Evolutionary conservation across 2,888 invertebrate species (phyloP), one percentile per base, ranked within the genome.

Genomic region (Campoplex capitator): DNA sequence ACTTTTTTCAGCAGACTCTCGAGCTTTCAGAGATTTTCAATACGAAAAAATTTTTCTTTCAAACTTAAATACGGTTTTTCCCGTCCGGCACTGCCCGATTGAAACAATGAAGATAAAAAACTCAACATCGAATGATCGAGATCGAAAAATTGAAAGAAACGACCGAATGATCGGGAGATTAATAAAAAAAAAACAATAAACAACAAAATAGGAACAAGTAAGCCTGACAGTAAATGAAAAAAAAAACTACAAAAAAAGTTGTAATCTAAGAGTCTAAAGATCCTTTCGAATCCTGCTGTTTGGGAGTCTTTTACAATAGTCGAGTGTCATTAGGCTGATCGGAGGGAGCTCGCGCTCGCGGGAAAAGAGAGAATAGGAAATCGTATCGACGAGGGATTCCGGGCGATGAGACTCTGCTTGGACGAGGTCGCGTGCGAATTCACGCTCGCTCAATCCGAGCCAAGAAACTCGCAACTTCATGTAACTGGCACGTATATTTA

Each of bases 281-380:
- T 38, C 65, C 2, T n/a, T 28, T 67, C n/a, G 8, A 38, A 16
- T 62, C 4, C 23, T 23, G 23, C 38, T 18, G 38, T 48, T 45
- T 11, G 45, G 35, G 35, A 38, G 54, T 76, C 42, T 45, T 45
- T 62, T 1, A 62, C 32, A 62, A 28, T 51, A 48, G 51, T 38
- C 18, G 18, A 74, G 73, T 65, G 81, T 65, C 54, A 74, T 81
- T 65, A 45, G 58, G 54, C 32, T 67, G 65, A 48, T 45, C 48
- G 73, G 79, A 42, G 73, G n/a, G 74, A 32, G 74, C 76, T 56
- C 35, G 83, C 68, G 35, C 32, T 79, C 68, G 42, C 56, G 70
- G 78, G 80, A 80, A 79, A 84, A 85, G 79, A 89, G 86, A 89
- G 88, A 89, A 89, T 88, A 89, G 89, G 88, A 89, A 89, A 89